Evolutionary conservation across 2,113 vertebrate genomes (phyloP).

Genomic region (Crotalus viridis): DNA sequence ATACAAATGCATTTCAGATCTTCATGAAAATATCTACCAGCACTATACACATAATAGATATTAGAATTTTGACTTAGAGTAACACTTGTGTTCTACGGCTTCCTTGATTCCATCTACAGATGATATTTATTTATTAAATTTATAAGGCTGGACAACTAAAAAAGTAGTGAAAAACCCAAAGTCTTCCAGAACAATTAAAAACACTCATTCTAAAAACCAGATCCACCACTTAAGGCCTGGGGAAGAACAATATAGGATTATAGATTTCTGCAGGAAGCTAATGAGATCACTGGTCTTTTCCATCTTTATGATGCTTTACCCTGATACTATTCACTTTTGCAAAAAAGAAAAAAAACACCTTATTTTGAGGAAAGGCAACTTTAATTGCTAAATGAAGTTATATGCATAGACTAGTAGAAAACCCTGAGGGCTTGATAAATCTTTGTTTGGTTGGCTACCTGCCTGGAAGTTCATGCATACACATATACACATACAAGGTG

Average conservation of each 20-base stretch:
- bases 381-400: background rate
- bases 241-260: background rate
- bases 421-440: background rate
- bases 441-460: background rate
- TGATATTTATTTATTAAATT: background rate
- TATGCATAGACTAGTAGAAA: background rate
- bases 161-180: background rate
- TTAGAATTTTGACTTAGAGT: background rate
- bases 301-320: background rate
- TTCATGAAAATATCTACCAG: background rate
- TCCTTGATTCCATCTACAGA: background rate
- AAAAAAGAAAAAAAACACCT: background rate
- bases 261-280: background rate
- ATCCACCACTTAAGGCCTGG: background rate
- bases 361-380: background rate
- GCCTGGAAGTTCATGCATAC: background rate
- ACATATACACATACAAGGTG: background rate
- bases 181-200: background rate
- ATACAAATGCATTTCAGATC: background rate
- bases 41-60: background rate
- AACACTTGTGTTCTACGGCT: background rate
- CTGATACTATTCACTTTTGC: background rate
- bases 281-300: background rate
- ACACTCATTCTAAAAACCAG: background rate
- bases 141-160: background rate